phyloP scores from a whole-genome alignment of 2,888 invertebrate species.

The Pasiphila rectangulata region DNA sequence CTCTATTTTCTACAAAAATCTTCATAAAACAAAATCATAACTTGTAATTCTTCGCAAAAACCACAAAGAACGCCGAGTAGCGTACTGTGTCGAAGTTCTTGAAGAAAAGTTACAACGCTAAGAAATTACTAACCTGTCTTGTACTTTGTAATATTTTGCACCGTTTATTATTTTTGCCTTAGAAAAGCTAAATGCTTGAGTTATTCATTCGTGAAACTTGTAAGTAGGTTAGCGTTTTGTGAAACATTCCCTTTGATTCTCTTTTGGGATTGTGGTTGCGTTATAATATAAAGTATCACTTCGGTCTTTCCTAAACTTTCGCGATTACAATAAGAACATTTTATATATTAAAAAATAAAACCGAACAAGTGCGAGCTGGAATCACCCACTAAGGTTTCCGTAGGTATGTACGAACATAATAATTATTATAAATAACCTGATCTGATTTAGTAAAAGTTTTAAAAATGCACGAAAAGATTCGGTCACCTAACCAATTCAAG shows the following conservation, averaged over 20 bases:
- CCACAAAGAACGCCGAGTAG: constrained; percentile 18
- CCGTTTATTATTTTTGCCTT: constrained; percentile 26
- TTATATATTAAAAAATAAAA: too few species aligned
- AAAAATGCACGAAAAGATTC: too few species aligned
- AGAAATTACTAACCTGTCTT: constrained; percentile 17
- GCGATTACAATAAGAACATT: too few species aligned
- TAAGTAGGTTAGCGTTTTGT: constrained; percentile 3
- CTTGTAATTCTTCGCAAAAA: constrained; percentile 11
- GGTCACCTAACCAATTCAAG: too few species aligned
- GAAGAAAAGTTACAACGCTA: constrained; percentile 14
- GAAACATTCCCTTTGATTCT: constrained; percentile 13
- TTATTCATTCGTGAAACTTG: constrained; percentile 17
- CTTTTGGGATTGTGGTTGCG: constrained; percentile 1
- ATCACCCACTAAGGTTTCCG: too few species aligned
- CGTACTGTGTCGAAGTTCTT: constrained; percentile 19
- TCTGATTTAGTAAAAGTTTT: too few species aligned
- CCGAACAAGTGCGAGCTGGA: too few species aligned
- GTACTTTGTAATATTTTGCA: constrained; percentile 22
- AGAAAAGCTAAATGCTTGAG: constrained; percentile 27
- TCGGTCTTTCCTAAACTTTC: too few species aligned
- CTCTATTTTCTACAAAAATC: neutral
- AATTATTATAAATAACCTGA: too few species aligned
- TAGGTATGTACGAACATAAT: too few species aligned
- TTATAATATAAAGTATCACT: too few species aligned
- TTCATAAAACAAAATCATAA: neutral